Evolutionary conservation across 2,797 vertebrate genomes (phyloP), one percentile per base, ranked within the genome.

Genomic region (Lithobates pipiens): DNA sequence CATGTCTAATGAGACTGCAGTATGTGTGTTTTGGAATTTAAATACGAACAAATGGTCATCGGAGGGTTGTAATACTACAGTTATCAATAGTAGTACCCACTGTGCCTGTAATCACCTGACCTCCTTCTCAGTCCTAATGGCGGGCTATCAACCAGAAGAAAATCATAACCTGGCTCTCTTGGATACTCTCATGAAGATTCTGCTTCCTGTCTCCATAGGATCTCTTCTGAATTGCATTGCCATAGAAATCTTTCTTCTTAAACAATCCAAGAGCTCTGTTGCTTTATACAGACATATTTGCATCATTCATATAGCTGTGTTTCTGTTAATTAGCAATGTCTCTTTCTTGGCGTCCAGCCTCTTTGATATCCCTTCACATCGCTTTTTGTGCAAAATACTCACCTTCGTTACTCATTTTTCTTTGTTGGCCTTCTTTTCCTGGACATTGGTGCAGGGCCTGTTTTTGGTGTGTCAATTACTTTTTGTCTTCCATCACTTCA

Each of bases 401-500:
- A 80, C 83, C 18, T 85, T 80, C 39, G 44, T 61, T 42, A 80
- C 57, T 27, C 83, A 85, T 16, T n/a, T 73, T n/a, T 79, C 76
- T 29, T 39, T 78, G 6, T 7, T 85, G 25, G 76, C 34, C 10
- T 85, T 85, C 61, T 85, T 85, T 42, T 80, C 27, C 57, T 85
- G 83, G 83, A 80, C 83, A 29, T 42, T 74, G 27, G 77, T 85
- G 16, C 83, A 85, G 72, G 36, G 83, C 0, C 9, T 68, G 15
- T 85, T 54, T 34, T 29, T 85, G 70, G 68, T 68, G 1, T 68
- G 70, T 25, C 69, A 57, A 25, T 36, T 85, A 54, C 27, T 80
- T 3, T 85, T 85, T 29, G 69, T 85, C 5, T 85, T 85, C 23
- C 83, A 85, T 44, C 83, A 85, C 39, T 29, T 85, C 34, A 80